Base-by-base conservation (phyloP, 2,797 vertebrate species). In the Manis pentadactyla region DNA sequence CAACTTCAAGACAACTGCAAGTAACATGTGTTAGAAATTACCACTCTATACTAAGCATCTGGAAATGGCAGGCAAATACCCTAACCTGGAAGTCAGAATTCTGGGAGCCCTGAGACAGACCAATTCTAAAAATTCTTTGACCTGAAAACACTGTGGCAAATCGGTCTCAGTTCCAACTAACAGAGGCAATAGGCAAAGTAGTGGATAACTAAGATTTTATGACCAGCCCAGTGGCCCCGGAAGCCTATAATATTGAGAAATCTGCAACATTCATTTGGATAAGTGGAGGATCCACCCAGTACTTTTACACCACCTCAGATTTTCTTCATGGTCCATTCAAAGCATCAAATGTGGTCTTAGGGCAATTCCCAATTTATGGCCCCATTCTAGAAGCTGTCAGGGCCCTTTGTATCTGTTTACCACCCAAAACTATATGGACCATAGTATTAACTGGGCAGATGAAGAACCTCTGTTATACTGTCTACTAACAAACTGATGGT, bases 21-120 rank as follows among this genome's bases (percentile, higher is more conserved):
- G 29, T 49, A 53, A 93, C 51, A 21, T 83, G 29, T 55, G 4
- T 69, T 78, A 90, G 55, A 74, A 78, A 53, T 39, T n/a, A 74
- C 34, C n/a, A 29, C 29, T 66, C 23, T 12, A 19, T 75, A 51
- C 64, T 63, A 86, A 86, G 82, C 37, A 73, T 82, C 75, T 87
- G 53, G 23, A 82, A 96, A 63, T 86, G 27, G n/a, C 79, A 64
- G n/a, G 82, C 74, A 94, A 94, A 75, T 63, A 31, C 69, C 31
- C 78, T 49, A 66, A 77, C 27, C 57, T 51, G n/a, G 29, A 93
- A 77, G 87, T 88, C 37, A 87, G 55, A 90, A 59, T 77, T 85
- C 63, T 90, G 39, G 49, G n/a, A 89, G 81, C 37, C 64, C 34
- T n/a, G 31, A 84, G 21, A 61, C 31, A 89, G 37, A 83, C 31